Conservation (phyloP, 2,888 invertebrate genomes). For the Drosophila paranaensis region DNA sequence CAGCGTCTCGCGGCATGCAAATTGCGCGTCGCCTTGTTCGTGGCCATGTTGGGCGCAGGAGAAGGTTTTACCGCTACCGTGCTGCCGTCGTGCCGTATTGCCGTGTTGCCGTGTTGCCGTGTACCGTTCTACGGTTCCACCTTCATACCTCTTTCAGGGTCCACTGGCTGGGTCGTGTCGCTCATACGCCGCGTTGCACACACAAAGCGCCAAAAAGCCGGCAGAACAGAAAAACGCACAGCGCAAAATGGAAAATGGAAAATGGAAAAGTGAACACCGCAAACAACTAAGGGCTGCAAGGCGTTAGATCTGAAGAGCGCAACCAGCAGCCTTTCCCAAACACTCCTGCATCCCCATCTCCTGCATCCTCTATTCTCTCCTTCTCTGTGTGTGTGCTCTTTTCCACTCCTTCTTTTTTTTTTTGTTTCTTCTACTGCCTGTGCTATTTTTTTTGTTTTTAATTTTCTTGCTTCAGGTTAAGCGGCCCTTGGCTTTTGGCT, state of each 20-base stretch:
- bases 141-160: slow-evolving; percentile 20
- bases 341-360: not conserved
- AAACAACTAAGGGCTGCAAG: slow-evolving; percentile 48
- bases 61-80: slow-evolving; percentile 24
- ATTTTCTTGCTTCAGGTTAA: slow-evolving; percentile 58
- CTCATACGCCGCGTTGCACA: slow-evolving; percentile 71
- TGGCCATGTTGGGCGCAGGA: slow-evolving; percentile 46
- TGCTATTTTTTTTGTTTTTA: slow-evolving; percentile 35
- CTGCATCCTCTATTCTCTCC: not conserved
- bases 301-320: slow-evolving; percentile 46
- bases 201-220: slow-evolving; percentile 46
- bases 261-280: slow-evolving; percentile 40
- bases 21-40: slow-evolving; percentile 51
- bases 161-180: slow-evolving; percentile 36
- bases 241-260: slow-evolving; percentile 18
- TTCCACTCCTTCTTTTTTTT: not conserved
- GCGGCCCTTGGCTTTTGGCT: slow-evolving; percentile 70
- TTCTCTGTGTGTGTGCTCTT: not conserved
- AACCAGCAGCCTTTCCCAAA: slow-evolving; percentile 7
- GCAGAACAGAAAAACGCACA: slow-evolving; percentile 1
- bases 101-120: not conserved
- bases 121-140: slow-evolving; percentile 2
- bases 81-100: slow-evolving; percentile 6
- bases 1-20: slow-evolving; percentile 55
- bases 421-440: not conserved